Conservation (phyloP, 2,113 vertebrate species). For the Fregetta grallaria region DNA sequence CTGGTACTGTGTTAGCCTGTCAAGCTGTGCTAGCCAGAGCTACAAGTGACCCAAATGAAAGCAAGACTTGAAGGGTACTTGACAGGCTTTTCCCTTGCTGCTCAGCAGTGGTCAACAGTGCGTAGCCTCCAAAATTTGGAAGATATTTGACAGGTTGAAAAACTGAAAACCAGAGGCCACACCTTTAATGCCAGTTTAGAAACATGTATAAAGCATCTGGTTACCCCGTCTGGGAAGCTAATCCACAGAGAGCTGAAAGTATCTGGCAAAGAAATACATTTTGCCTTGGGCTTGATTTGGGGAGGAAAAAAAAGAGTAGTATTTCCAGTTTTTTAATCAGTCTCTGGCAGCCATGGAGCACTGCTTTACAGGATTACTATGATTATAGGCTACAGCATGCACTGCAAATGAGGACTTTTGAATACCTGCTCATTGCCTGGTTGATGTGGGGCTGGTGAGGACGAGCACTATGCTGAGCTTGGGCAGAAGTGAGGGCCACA, state of each 20-base stretch:
- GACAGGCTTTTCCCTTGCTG: background rate
- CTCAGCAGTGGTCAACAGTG: background rate
- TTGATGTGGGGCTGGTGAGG: background rate
- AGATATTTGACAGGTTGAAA: background rate
- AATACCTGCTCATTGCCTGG: background rate
- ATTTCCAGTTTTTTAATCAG: constrained; percentile 61
- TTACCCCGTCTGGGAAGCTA: constrained; percentile 18
- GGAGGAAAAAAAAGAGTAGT: background rate
- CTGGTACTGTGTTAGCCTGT: background rate
- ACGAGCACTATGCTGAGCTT: background rate
- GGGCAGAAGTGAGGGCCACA: background rate
- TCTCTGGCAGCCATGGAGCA: constrained; percentile 8
- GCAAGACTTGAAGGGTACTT: background rate
- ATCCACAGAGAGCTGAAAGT: constrained; percentile 34
- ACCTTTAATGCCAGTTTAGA: constrained; percentile 35
- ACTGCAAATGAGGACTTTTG: background rate
- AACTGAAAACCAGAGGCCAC: background rate
- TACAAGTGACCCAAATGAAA: background rate
- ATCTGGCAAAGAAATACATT: constrained; percentile 43
- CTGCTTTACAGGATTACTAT: constrained; percentile 16
- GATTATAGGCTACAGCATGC: background rate
- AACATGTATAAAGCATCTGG: constrained; percentile 17
- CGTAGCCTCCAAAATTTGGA: background rate
- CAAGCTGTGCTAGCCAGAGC: background rate
- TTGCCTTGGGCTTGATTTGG: constrained; percentile 22